Conservation (phyloP, 2,113 vertebrate genomes). For the Atrichornis clamosus region DNA sequence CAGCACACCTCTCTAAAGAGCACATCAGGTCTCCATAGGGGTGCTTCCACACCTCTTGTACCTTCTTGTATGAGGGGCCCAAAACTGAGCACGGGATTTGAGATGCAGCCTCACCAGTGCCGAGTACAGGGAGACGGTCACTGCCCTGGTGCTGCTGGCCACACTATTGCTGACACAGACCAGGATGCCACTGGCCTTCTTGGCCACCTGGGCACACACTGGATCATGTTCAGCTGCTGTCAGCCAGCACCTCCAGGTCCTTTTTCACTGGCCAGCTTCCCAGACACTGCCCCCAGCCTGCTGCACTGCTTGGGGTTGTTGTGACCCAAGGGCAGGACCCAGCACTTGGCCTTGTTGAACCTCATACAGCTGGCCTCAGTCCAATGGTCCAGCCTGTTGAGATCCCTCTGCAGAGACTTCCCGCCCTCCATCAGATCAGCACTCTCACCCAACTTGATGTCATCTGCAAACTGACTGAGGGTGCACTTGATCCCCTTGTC, state of each 20-base stretch:
- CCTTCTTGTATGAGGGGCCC: neutral
- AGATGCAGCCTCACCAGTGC: neutral
- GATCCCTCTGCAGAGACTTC: neutral
- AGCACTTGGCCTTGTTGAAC: neutral
- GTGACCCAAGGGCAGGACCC: neutral
- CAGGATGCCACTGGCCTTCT: neutral
- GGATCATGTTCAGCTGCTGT: neutral
- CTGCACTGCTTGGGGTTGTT: accelerated
- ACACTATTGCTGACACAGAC: neutral
- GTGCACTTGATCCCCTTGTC: accelerated
- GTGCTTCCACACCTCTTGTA: neutral
- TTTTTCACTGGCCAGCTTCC: neutral
- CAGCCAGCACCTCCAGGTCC: accelerated
- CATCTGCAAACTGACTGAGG: neutral
- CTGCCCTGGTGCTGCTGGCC: neutral
- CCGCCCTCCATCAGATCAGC: neutral
- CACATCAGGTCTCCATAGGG: neutral
- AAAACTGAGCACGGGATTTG: accelerated
- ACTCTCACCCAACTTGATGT: neutral
- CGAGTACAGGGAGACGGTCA: accelerated
- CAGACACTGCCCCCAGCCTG: neutral
- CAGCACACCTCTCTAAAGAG: neutral
- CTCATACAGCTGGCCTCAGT: neutral
- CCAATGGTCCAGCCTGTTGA: neutral
- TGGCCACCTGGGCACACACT: neutral